Base-by-base conservation (phyloP, 2,888 invertebrate species). In the Molorchus minor region DNA sequence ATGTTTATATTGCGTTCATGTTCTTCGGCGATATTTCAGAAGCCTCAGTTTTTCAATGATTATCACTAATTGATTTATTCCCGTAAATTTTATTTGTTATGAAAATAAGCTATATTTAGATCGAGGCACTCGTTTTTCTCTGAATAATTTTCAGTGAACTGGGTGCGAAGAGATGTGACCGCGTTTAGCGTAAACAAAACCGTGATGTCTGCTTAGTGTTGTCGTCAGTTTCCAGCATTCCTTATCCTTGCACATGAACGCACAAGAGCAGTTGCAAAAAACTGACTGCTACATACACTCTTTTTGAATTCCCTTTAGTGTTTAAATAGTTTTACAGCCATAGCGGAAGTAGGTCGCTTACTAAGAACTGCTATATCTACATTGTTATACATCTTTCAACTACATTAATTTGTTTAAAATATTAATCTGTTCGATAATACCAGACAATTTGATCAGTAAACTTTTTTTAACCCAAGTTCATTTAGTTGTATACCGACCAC, bases 161-260 rank as follows among this genome's bases (percentile, higher is more conserved):
- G 75, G 73, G 76, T 76, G 77, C 71, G 76, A 77, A 77, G 74
- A 77, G 74, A 77, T 77, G 76, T 75, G 77, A 77, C 75, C 76
- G 74, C 68, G 66, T 71, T 71, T 64, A 70, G 68, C 70, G 67
- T 77, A 78, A 78, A 77, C 77, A 78, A 38, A 58, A 60, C 61
- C 38, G 58, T n/a, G n/a, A n/a, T 47, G 68, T 77, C 77, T 77
- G 78, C 77, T 77, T 78, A 75, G 70, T 75, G 73, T 77, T 75
- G 67, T 72, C 67, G 65, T 58, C 71, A 63, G 57, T 64, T 68
- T 56, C 43, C 47, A 64, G 69, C 69, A 65, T 65, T 65, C 55
- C 16, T 15, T 38, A 44, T 55, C 46, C 43, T 43, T 45, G 3
- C 56, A 10, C 41, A 49, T 41, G 36, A 56, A 47, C 43, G 43